A percentile compares a stretch with the other conserved stretches of the same genome.
These are phyloP conservation scores for Hephaestus fuliginosus DNA, from an alignment of 2,797 vertebrate genomes.

Conservation along the genomic window DNA sequence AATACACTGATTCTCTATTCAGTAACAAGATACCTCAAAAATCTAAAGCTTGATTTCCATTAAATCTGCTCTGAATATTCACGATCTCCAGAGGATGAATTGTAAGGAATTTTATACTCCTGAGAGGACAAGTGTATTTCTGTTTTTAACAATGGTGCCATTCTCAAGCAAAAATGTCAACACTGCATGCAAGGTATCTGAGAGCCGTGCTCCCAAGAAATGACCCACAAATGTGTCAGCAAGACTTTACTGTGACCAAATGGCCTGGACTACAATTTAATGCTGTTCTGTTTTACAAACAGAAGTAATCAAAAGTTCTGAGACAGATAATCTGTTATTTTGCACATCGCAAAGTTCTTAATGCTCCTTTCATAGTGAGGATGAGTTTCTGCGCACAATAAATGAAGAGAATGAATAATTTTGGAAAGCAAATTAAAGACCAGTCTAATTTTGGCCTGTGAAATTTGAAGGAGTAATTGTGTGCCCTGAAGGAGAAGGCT, in stretches of 20 bases:
- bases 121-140: not conserved
- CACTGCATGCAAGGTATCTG: not conserved
- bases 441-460: constrained; percentile 57
- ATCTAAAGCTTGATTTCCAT: not conserved
- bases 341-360: not conserved
- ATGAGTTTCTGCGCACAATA: constrained; percentile 13
- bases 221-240: not conserved
- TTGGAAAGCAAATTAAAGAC: constrained; percentile 32
- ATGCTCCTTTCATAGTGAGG: not conserved
- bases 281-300: not conserved
- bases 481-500: constrained; percentile 35
- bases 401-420: constrained; percentile 29
- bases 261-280: not conserved
- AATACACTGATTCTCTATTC: not conserved
- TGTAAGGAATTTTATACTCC: too few species aligned
- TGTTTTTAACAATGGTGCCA: not conserved
- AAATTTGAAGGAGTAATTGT: constrained; percentile 47
- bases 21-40: not conserved
- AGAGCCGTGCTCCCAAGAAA: not conserved
- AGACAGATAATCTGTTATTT: not conserved
- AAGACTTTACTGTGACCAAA: not conserved
- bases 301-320: not conserved
- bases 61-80: not conserved
- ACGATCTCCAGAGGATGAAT: not conserved
- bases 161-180: not conserved